These are phyloP conservation scores for Pantherophis alleghaniensis DNA, from an alignment of 2,797 vertebrate species.

Conservation along the genomic window DNA sequence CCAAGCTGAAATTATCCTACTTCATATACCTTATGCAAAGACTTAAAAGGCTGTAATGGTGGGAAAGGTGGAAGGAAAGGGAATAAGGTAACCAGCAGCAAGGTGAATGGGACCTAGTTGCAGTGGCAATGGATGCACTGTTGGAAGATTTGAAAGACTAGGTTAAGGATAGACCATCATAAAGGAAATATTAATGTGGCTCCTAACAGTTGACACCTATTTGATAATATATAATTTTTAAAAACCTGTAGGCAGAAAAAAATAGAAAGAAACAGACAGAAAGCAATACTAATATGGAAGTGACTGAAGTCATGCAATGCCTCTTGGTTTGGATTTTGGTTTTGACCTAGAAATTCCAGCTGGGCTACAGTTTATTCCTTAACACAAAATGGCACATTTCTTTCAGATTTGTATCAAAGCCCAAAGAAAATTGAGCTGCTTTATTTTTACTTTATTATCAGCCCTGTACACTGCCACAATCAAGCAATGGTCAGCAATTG, in stretches of 20 bases:
- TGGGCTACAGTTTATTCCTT: background rate
- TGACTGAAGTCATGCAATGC: conserved; percentile 16
- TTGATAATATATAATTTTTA: background rate
- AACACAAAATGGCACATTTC: background rate
- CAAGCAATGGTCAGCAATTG: background rate
- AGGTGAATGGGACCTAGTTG: background rate
- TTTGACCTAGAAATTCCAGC: conserved; percentile 22
- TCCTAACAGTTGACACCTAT: background rate
- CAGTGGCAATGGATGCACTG: background rate
- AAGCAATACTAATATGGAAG: conserved; percentile 33
- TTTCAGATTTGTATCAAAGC: background rate
- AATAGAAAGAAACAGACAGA: conserved; percentile 20
- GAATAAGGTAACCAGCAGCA: background rate
- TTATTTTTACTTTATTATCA: background rate
- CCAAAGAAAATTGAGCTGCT: background rate
- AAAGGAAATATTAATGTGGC: background rate
- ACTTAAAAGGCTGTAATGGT: background rate
- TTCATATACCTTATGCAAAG: background rate
- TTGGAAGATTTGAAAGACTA: background rate
- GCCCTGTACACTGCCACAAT: background rate
- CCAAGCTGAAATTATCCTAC: background rate
- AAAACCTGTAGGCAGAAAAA: background rate
- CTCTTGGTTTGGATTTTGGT: conserved; percentile 48
- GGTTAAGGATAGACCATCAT: background rate
- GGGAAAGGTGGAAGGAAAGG: background rate